Conservation (phyloP, 2,113 vertebrate species). For the Melanotaenia duboulayi region DNA sequence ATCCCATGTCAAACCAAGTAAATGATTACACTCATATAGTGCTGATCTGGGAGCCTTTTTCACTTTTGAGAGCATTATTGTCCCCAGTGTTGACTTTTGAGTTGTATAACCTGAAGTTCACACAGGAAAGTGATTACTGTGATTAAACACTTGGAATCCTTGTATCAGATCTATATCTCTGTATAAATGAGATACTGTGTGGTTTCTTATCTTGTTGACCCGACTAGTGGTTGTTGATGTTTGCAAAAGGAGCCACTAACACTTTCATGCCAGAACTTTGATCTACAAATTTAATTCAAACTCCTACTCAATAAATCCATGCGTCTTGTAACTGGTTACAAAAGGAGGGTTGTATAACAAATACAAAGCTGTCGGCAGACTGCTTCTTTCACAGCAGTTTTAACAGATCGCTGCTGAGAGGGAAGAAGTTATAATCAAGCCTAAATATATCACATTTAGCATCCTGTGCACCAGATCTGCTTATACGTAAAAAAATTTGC, state of each 20-base stretch:
- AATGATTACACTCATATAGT: constrained; percentile 64
- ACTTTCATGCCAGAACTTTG: neutral
- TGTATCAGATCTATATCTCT: constrained; percentile 26
- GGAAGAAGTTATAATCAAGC: constrained; percentile 63
- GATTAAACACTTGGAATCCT: constrained; percentile 44
- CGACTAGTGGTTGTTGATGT: neutral
- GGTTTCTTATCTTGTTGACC: constrained; percentile 42
- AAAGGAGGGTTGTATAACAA: neutral
- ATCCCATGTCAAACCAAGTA: constrained; percentile 35
- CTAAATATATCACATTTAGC: constrained; percentile 75
- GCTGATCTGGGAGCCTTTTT: constrained; percentile 44
- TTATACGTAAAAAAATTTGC: constrained; percentile 66
- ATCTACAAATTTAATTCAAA: constrained; percentile 1
- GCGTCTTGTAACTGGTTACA: neutral
- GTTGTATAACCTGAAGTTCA: constrained; percentile 66
- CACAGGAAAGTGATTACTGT: constrained; percentile 61
- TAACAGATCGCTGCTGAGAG: constrained; percentile 54
- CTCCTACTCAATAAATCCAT: constrained; percentile 1
- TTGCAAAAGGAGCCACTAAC: neutral
- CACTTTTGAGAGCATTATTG: constrained; percentile 49
- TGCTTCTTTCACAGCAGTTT: constrained; percentile 40
- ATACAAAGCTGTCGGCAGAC: constrained; percentile 26
- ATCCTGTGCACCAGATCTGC: constrained; percentile 73
- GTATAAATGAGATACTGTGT: constrained; percentile 37
- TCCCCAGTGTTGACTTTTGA: constrained; percentile 56